phyloP scores from a whole-genome alignment of 2,888 invertebrate genomes.

The Eupeodes luniger region DNA sequence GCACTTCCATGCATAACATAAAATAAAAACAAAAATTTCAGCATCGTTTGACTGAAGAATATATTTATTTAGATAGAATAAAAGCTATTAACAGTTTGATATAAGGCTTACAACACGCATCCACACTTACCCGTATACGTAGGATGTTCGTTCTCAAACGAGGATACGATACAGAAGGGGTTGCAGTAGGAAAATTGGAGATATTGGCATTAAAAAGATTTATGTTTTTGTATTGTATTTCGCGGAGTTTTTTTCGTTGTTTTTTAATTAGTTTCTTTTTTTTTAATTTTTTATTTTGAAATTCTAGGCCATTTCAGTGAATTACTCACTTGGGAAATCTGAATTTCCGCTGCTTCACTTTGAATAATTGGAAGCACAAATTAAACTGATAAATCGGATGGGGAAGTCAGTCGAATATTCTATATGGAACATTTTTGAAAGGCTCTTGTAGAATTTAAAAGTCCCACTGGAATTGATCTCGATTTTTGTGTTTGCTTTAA shows the following conservation, averaged over 20 bases:
- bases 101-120: slow-evolving; percentile 13
- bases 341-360: slow-evolving; percentile 17
- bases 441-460: slow-evolving; percentile 6
- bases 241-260: neutral
- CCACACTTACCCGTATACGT: too few relatives aligned
- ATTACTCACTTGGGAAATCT: slow-evolving; percentile 30
- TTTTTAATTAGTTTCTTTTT: slow-evolving; percentile 21
- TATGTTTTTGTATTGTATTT: neutral
- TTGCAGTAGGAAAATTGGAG: neutral
- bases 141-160: neutral
- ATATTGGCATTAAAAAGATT: slow-evolving; percentile 19
- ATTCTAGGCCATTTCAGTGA: neutral
- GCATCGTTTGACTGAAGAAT: slow-evolving; percentile 34
- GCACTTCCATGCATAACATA: neutral
- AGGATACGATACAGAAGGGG: neutral
- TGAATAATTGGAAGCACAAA: slow-evolving; percentile 8
- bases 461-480: neutral
- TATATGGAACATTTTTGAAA: neutral
- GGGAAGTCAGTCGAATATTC: neutral
- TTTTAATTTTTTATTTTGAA: neutral
- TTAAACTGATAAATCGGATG: neutral
- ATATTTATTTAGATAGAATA: slow-evolving; percentile 40
- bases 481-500: neutral
- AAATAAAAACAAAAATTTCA: slow-evolving; percentile 19
- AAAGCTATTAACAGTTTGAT: slow-evolving; percentile 36